Base-by-base conservation (phyloP, 1,140 invertebrate species). In the Atta cephalotes region DNA sequence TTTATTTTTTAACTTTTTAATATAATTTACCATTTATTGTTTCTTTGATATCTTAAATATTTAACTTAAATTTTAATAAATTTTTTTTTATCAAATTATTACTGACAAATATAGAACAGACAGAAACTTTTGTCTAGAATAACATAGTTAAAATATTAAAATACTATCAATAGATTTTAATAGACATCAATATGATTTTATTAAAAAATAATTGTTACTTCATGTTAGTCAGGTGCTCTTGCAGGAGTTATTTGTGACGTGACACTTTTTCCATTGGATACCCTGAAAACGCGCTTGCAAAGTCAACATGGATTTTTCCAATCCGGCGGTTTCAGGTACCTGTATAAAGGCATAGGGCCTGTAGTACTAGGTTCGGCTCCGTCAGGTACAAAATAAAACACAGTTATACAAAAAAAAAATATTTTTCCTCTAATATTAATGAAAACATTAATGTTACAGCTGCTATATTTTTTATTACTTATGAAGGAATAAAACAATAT, bases 241-340 rank as follows among this genome's bases (percentile, higher is more conserved):
- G 97, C 97, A 60, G 97, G 97, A 16, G 94, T 97, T 10, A 95
- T 97, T 28, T 97, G 98, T 74, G 98, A 99, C 95, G 94, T 98
- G 16, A 95, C 96, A 5, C 95, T 99, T 45, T 99, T 98, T 95
- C 99, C 99, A 6, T 95, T 99, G 82, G 99, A 99, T 95, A 99
- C 99, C 0, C 95, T 99, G 6, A 99, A 99, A 95, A 99, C 99
- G 10, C 95, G 99, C 31, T 95, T 99, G 16, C 99, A 99, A 94
- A 98, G 98, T 92, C 96, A 97, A 88, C 95, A 97, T 91, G 99
- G 99, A 35, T 99, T 99, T 94, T 95, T 96, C 89, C 97, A 97
- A 87, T 96, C 98, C 80, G 99, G 99, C 14, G 99, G 98, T 3
- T 99, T 99, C 91, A 96, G 95, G 68, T 97, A 97, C 65, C 97